phyloP scores from a whole-genome alignment of 2,113 vertebrate species.

The Melanostigma gelatinosum region DNA sequence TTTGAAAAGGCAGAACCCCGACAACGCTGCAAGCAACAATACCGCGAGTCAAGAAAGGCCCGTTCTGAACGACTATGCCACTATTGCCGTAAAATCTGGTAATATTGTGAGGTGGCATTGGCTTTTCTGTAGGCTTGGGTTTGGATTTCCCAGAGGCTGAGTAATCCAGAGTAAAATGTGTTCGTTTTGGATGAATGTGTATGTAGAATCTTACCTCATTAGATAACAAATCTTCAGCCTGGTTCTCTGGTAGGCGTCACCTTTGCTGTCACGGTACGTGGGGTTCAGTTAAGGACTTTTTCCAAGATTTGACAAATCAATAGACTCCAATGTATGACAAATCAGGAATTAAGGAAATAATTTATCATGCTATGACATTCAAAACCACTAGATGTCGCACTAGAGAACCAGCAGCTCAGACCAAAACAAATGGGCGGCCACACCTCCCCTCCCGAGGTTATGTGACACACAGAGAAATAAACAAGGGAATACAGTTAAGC shows the following conservation, averaged over 20 bases:
- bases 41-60: too few relatives aligned
- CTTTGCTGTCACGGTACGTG: slow-evolving; percentile 90
- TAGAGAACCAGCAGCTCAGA: neutral
- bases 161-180: neutral
- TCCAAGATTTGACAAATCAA: slow-evolving; percentile 5
- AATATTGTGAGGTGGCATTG: too few relatives aligned
- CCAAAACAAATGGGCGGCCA: neutral
- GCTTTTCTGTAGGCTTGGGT: neutral
- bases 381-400: neutral
- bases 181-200: slow-evolving; percentile 2
- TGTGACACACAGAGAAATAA: neutral
- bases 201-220: slow-evolving; percentile 88
- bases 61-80: too few relatives aligned
- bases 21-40: too few relatives aligned
- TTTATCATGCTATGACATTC: neutral
- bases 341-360: neutral
- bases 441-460: neutral
- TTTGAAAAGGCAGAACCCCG: too few relatives aligned
- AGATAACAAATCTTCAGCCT: slow-evolving; percentile 95
- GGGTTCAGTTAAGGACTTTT: slow-evolving; percentile 83
- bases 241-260: slow-evolving; percentile 84
- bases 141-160: neutral
- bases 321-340: neutral
- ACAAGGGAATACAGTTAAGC: neutral
- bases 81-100: too few relatives aligned